Percentiles rank a stretch among this genome's conserved stretches.
Evolutionary conservation across 2,888 invertebrate genomes (phyloP).

Genomic region (Entomobrya multifasciata): DNA sequence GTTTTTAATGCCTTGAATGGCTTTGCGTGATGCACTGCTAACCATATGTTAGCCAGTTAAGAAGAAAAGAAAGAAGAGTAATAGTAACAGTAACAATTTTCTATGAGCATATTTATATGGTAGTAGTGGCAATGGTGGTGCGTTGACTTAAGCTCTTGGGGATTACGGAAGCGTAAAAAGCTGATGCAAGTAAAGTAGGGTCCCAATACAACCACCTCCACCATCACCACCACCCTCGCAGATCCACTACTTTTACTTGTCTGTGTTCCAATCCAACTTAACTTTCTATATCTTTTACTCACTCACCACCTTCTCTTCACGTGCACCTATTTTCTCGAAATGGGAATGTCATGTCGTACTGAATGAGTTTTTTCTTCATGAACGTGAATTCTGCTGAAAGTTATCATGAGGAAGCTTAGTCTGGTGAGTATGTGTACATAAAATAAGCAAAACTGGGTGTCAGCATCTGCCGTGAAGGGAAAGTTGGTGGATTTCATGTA

Average conservation of each 20-base stretch:
- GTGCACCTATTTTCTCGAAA: constrained; percentile 52
- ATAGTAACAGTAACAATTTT: constrained; percentile 11
- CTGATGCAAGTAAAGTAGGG: constrained; percentile 62
- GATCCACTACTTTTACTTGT: background rate
- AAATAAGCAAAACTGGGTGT: background rate
- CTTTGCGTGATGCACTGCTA: constrained; percentile 64
- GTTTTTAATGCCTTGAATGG: constrained; percentile 67
- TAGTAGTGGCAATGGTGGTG: constrained; percentile 13
- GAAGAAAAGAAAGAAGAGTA: too few species aligned
- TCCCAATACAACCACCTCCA: constrained; percentile 33
- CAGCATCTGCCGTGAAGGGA: background rate
- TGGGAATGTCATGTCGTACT: constrained; percentile 60
- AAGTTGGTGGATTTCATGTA: constrained; percentile 18
- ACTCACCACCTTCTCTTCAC: constrained; percentile 43
- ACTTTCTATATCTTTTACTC: background rate
- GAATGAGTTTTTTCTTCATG: constrained; percentile 19
- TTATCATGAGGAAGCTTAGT: constrained; percentile 13
- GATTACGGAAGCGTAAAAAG: constrained; percentile 70
- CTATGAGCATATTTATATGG: background rate
- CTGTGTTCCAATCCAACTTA: background rate
- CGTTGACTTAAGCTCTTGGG: constrained; percentile 70
- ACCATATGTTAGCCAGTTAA: constrained; percentile 55
- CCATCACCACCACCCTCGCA: background rate
- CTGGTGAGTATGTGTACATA: background rate
- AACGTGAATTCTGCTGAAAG: background rate